phyloP scores from a whole-genome alignment of 2,113 vertebrate genomes.

The Callipepla squamata region DNA sequence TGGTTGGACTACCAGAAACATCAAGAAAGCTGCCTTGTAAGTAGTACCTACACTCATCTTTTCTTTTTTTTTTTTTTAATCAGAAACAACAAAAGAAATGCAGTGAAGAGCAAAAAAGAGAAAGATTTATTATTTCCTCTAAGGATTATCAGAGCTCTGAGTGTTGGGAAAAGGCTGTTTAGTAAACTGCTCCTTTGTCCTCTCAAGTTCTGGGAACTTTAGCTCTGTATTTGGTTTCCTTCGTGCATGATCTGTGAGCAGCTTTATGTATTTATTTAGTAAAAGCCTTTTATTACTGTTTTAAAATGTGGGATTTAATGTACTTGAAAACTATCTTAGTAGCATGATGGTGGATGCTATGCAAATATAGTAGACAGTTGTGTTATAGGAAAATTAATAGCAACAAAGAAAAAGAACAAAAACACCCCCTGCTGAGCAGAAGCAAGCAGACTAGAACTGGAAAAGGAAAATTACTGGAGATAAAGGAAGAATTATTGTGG shows the following conservation, averaged over 20 bases:
- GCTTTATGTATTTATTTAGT: constrained; percentile 9
- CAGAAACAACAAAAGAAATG: constrained; percentile 15
- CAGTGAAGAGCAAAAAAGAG: constrained; percentile 3
- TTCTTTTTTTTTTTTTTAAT: background rate
- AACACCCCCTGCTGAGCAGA: background rate
- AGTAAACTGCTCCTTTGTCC: constrained; percentile 34
- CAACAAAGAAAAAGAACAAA: constrained; percentile 10
- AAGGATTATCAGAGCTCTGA: background rate
- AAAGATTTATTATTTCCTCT: constrained; percentile 47
- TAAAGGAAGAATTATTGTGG: background rate
- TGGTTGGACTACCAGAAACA: constrained; percentile 26
- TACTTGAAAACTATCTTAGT: background rate
- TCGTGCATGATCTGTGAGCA: background rate
- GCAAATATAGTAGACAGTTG: background rate
- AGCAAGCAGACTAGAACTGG: background rate
- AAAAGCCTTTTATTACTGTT: background rate
- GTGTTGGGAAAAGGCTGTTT: constrained; percentile 9
- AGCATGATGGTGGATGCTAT: background rate
- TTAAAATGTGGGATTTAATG: constrained; percentile 11
- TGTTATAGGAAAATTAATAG: constrained; percentile 1
- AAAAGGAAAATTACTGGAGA: background rate
- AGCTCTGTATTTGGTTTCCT: background rate
- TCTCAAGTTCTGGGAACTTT: constrained; percentile 24
- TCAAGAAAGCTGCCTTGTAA: constrained; percentile 40
- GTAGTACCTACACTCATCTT: background rate